These are phyloP conservation scores for Manacus vitellinus DNA, from an alignment of 2,113 vertebrate genomes.

Conservation along the genomic window DNA sequence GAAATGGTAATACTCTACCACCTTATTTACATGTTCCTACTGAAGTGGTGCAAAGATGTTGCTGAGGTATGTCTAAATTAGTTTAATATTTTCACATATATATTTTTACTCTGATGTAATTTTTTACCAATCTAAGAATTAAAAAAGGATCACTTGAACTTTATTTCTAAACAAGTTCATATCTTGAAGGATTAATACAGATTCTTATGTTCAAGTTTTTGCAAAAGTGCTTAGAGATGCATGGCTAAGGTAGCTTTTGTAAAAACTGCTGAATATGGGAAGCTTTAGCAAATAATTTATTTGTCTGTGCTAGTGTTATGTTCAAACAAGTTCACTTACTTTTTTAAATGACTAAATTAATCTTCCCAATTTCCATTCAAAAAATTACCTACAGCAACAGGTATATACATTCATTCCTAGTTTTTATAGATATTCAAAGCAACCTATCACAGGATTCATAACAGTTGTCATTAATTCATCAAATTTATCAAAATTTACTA, in stretches of 20 bases:
- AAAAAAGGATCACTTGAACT: not conserved
- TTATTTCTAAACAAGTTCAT: not conserved
- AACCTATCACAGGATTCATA: not conserved
- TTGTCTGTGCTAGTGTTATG: not conserved
- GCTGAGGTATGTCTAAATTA: not conserved
- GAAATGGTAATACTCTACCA: not conserved
- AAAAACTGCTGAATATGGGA: not conserved
- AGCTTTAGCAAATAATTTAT: not conserved
- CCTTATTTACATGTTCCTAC: fast-evolving
- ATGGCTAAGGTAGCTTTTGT: not conserved
- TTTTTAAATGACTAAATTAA: not conserved
- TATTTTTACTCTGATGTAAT: not conserved
- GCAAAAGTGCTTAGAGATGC: not conserved
- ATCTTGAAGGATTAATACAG: not conserved
- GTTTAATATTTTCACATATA: not conserved
- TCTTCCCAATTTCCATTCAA: not conserved
- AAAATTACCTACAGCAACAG: not conserved
- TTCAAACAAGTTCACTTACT: not conserved
- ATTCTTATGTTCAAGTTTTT: not conserved
- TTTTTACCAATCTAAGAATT: not conserved
- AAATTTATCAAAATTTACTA: not conserved
- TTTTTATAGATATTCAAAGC: not conserved
- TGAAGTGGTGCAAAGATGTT: not conserved
- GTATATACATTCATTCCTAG: not conserved
- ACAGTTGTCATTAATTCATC: not conserved